A percentile compares a stretch with the other conserved stretches of the same genome.
These are phyloP conservation scores for Aplodontia rufa DNA, from an alignment of 2,113 vertebrate genomes.

Conservation along the genomic window DNA sequence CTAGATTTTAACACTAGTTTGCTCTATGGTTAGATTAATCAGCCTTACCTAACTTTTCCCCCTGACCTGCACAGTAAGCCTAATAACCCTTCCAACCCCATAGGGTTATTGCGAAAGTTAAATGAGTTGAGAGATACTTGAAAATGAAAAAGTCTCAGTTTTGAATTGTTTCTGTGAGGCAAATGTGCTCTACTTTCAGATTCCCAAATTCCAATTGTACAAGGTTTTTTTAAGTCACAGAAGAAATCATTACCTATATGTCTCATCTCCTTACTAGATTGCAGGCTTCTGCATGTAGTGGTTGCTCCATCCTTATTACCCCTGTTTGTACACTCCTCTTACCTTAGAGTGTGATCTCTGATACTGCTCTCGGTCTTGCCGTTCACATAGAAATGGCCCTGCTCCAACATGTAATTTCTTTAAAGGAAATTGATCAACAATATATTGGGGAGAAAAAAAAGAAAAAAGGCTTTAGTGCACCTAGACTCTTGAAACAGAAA, in stretches of 20 bases:
- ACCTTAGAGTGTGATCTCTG: neutral
- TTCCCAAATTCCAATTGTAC: neutral
- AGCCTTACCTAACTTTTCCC: neutral
- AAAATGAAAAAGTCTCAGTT: constrained; percentile 55
- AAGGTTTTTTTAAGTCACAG: neutral
- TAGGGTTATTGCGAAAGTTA: constrained; percentile 15
- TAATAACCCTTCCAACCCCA: neutral
- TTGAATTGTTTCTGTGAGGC: neutral
- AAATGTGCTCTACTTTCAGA: constrained; percentile 1
- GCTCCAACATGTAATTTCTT: constrained; percentile 17
- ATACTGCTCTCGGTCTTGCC: neutral
- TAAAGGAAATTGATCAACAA: constrained; percentile 37
- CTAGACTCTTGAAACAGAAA: constrained; percentile 7
- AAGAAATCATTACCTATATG: neutral
- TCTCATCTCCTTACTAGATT: neutral
- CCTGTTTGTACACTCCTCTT: neutral
- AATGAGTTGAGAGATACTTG: constrained; percentile 15
- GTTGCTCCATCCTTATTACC: neutral
- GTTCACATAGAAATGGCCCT: constrained; percentile 1
- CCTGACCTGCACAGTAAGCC: neutral
- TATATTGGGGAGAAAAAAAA: neutral
- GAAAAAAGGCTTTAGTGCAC: neutral
- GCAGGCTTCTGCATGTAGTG: neutral
- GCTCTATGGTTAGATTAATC: neutral
- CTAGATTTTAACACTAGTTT: neutral